Percentiles rank a stretch among this genome's conserved stretches.
These are phyloP conservation scores for Odontamblyopus lacepedii DNA, from an alignment of 2,797 vertebrate genomes.

Conservation along the genomic window DNA sequence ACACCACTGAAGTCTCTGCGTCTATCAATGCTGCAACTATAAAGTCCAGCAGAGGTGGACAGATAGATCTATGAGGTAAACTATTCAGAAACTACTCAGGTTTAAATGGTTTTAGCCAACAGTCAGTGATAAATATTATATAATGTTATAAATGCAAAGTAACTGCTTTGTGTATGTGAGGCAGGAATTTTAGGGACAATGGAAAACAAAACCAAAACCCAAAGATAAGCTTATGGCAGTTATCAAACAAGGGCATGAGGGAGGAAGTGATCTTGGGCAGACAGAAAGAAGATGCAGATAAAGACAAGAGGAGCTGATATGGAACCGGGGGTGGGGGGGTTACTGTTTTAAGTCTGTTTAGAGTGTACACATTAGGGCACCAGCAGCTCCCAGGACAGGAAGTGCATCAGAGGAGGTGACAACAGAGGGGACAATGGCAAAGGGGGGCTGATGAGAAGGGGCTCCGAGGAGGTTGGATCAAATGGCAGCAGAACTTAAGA, in stretches of 20 bases:
- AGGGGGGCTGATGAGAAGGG: conserved; percentile 60
- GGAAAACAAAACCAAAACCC: conserved; percentile 84
- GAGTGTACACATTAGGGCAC: conserved; percentile 63
- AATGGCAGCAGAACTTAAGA: conserved; percentile 35
- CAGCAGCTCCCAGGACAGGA: conserved; percentile 62
- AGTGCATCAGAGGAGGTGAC: conserved; percentile 68
- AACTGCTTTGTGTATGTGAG: conserved; percentile 39
- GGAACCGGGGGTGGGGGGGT: conserved; percentile 45
- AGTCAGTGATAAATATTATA: not conserved
- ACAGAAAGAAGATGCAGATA: conserved; percentile 41
- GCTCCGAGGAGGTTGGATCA: conserved; percentile 26
- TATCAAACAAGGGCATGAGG: conserved; percentile 81
- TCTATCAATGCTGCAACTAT: conserved; percentile 79
- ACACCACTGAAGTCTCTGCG: conserved; percentile 54
- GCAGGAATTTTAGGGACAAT: conserved; percentile 93
- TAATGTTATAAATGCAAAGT: too few relatives aligned
- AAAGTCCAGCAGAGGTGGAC: conserved; percentile 80
- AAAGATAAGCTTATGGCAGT: conserved; percentile 86
- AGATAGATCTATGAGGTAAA: not conserved
- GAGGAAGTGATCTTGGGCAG: conserved; percentile 77
- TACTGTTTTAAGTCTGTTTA: conserved; percentile 72
- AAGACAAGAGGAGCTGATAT: conserved; percentile 55
- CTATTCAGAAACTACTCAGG: not conserved
- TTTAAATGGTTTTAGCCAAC: not conserved
- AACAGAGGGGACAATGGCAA: conserved; percentile 68